Conservation (phyloP, 2,113 vertebrate species). For the Podilymbus podiceps region DNA sequence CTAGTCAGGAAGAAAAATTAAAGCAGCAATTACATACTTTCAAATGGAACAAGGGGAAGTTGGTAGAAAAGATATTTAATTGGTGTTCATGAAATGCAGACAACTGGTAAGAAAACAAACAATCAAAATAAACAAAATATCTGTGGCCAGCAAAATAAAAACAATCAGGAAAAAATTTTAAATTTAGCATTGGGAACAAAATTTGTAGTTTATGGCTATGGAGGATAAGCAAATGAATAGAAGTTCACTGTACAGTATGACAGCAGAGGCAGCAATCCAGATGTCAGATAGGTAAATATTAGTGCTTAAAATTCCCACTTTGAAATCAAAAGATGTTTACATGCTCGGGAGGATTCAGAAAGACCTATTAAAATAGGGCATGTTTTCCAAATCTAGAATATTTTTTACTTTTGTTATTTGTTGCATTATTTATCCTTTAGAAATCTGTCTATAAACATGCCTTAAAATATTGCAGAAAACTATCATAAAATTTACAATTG, state of each 20-base stretch:
- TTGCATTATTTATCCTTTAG: neutral
- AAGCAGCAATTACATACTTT: constrained; percentile 61
- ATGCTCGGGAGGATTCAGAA: neutral
- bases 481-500: neutral
- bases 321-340: neutral
- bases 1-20: constrained; percentile 45
- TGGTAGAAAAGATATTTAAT: constrained; percentile 62
- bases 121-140: constrained; percentile 62
- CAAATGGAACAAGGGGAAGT: constrained; percentile 60
- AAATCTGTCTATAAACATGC: neutral
- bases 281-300: neutral
- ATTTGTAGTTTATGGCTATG: constrained; percentile 23
- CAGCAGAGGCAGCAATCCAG: neutral
- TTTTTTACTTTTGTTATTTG: neutral
- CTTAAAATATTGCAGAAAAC: neutral
- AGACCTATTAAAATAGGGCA: neutral
- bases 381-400: neutral
- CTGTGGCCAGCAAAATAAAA: constrained; percentile 55
- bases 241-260: neutral
- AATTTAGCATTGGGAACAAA: constrained; percentile 32
- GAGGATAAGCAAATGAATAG: constrained; percentile 7
- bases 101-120: constrained; percentile 65
- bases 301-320: neutral
- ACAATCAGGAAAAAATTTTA: constrained; percentile 38
- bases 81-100: constrained; percentile 64